Conservation (phyloP, 2,113 vertebrate species). For the Mystacornis crossleyi region DNA sequence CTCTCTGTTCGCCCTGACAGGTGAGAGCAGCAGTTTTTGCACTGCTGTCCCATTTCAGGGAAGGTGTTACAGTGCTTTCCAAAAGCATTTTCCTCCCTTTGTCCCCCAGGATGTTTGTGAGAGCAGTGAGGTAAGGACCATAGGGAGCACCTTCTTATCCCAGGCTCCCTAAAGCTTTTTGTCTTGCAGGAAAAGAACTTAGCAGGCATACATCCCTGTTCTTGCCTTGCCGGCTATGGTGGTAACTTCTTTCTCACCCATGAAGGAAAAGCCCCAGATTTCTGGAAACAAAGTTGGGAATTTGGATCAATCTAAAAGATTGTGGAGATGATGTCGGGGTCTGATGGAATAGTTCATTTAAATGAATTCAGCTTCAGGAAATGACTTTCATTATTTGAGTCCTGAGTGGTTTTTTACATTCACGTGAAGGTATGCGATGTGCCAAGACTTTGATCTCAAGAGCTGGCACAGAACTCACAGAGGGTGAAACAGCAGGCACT, state of each 20-base stretch:
- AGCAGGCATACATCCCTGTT: neutral
- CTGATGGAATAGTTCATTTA: neutral
- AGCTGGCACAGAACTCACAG: neutral
- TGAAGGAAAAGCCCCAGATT: neutral
- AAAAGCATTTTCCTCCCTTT: neutral
- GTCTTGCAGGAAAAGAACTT: neutral
- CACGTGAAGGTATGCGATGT: rapidly evolving
- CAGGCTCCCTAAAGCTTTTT: neutral
- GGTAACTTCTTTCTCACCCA: neutral
- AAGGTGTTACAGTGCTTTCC: neutral
- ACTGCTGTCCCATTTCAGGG: neutral
- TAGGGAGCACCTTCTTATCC: neutral
- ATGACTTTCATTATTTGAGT: neutral
- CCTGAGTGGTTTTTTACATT: neutral
- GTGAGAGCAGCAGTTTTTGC: neutral
- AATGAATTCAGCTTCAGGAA: neutral
- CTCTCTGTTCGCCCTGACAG: neutral
- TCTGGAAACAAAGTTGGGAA: neutral
- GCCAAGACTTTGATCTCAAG: neutral
- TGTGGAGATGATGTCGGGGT: neutral
- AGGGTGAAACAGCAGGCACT: neutral
- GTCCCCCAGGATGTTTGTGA: neutral
- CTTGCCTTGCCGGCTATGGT: neutral
- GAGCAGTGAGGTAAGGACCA: neutral
- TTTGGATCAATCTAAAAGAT: neutral